Base-by-base conservation (phyloP, 1,140 invertebrate species). In the Heliothis virescens region DNA sequence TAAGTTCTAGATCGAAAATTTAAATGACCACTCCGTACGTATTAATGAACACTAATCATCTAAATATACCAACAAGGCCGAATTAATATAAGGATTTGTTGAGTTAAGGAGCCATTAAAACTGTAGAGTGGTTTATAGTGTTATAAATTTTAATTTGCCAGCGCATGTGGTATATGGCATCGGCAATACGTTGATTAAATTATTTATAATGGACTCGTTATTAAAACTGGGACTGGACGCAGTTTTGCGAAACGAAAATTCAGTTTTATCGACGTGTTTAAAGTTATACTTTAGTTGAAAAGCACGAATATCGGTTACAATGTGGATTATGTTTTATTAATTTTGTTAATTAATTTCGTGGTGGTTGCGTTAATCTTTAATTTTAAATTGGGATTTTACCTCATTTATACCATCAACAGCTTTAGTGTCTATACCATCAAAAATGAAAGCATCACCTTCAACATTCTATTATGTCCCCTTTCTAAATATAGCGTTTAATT, bases 21-120 rank as follows among this genome's bases (percentile, higher is more conserved):
- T 41, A 34, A 65, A 76, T 78, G 53, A 26, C 50, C 7, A 47
- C 41, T 34, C 18, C 62, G 50, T 65, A 82, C 48, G 80, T 41
- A 82, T 82, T 80, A 90, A 90, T 88, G 86, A 88, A 88, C 85
- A 87, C 80, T 89, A 90, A 91, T 90, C 86, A 90, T 86, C 87
- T 86, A 89, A 90, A 91, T 89, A 89, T 90, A 85, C 85, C 52
- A 79, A 79, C 88, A 89, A 91, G 90, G 90, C 82, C 84, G 84
- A 88, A 90, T 90, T 91, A 88, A 91, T 90, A 87, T 86, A 84
- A 80, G 86, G 89, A 89, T 90, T 87, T 89, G 84, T 80, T 71
- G 67, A 53, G 72, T 78, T 86, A 86, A 84, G 67, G 60, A 82
- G 75, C 72, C 60, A 81, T 85, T 84, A 86, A 84, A 79, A 80